These are phyloP conservation scores for Synodontis membranacea DNA, from an alignment of 2,113 vertebrate species.

Conservation along the genomic window DNA sequence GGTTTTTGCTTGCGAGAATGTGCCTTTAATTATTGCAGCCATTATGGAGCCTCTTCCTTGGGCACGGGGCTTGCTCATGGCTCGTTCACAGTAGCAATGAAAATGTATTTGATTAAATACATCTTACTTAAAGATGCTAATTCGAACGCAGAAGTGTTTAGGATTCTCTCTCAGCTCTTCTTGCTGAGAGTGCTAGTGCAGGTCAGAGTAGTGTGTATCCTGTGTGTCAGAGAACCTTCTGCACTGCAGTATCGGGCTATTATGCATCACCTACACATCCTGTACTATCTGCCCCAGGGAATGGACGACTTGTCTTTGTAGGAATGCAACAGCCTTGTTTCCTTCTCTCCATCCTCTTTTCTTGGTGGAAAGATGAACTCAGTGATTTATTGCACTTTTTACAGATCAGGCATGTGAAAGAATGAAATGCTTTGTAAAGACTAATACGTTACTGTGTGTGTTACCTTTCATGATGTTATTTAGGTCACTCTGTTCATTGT, in stretches of 20 bases:
- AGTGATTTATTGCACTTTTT: constrained; percentile 45
- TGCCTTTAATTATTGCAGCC: constrained; percentile 24
- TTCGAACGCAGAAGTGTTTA: constrained; percentile 10
- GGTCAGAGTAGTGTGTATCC: neutral
- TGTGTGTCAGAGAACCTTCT: constrained; percentile 10
- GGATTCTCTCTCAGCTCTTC: neutral
- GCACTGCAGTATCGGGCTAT: constrained; percentile 28
- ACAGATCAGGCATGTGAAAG: constrained; percentile 48
- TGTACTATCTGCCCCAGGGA: neutral
- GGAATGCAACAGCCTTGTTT: neutral
- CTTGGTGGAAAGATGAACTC: neutral
- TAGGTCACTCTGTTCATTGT: constrained; percentile 46
- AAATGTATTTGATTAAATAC: neutral
- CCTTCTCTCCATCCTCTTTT: neutral
- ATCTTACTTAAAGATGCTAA: neutral
- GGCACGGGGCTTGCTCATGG: neutral
- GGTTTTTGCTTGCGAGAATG: constrained; percentile 38
- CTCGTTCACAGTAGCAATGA: neutral
- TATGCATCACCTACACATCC: constrained; percentile 31
- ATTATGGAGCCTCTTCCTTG: constrained; percentile 22
- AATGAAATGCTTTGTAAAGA: constrained; percentile 29
- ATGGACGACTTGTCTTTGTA: neutral
- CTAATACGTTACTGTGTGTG: constrained; percentile 43
- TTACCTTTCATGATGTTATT: constrained; percentile 33
- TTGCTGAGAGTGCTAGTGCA: neutral